These are phyloP conservation scores for Nyctalus aviator DNA, from an alignment of 2,797 vertebrate species.

Conservation along the genomic window DNA sequence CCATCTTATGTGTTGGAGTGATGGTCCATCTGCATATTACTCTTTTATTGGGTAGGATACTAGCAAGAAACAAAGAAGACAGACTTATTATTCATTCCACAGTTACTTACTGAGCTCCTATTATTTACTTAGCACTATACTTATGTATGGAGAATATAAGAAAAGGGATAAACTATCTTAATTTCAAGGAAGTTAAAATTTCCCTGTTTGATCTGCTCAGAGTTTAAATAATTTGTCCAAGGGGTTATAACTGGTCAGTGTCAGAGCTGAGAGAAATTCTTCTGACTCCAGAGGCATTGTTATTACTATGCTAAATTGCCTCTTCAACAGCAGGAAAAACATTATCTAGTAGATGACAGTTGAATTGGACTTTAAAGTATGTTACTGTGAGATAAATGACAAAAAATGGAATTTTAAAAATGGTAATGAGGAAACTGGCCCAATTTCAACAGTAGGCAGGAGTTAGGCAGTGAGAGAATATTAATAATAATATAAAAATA, in stretches of 20 bases:
- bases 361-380: constrained; percentile 15
- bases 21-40: too few relatives aligned
- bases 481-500: not conserved
- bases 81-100: not conserved
- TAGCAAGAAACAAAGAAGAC: not conserved
- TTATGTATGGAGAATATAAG: not conserved
- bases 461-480: not conserved
- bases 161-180: not conserved
- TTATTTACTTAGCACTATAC: not conserved
- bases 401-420: constrained; percentile 27
- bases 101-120: not conserved
- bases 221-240: not conserved
- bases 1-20: too few relatives aligned
- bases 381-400: not conserved
- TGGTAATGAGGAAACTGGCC: not conserved
- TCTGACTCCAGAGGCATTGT: not conserved
- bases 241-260: not conserved
- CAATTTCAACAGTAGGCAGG: not conserved
- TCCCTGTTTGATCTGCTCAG: not conserved
- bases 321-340: not conserved
- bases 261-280: not conserved
- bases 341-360: not conserved
- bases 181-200: constrained; percentile 38
- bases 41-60: not conserved
- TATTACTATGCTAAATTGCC: constrained; percentile 29